Percentiles rank a stretch among this genome's conserved stretches.
These are phyloP conservation scores for Morpho deidamia DNA, from an alignment of 2,888 invertebrate genomes.

Conservation along the genomic window DNA sequence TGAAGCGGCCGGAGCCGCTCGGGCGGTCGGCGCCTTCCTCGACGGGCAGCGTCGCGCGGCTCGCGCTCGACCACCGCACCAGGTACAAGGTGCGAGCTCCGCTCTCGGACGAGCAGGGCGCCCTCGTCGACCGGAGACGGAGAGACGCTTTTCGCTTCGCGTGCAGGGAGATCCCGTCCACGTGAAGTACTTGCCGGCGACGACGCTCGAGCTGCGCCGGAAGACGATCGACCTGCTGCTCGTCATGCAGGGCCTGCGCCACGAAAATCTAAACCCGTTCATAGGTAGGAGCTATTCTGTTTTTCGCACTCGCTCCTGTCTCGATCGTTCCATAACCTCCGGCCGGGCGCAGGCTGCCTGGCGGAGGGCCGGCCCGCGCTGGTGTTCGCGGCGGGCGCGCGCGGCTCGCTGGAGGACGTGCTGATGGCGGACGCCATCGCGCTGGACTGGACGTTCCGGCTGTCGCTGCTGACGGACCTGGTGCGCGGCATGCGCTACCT, in stretches of 20 bases:
- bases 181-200: slow-evolving; percentile 85
- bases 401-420: slow-evolving; percentile 93
- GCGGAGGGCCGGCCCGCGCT: slow-evolving; percentile 88
- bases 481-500: slow-evolving; percentile 95
- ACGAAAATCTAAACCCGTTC: slow-evolving; percentile 94
- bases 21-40: slow-evolving; percentile 70
- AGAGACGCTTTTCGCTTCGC: background rate
- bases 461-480: slow-evolving; percentile 94
- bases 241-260: slow-evolving; percentile 89
- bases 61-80: slow-evolving; percentile 82
- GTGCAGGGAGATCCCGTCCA: slow-evolving; percentile 92
- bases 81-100: slow-evolving; percentile 85
- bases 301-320: too few relatives aligned
- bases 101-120: background rate
- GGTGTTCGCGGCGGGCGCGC: slow-evolving; percentile 91
- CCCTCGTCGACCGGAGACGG: background rate
- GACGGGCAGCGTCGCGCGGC: slow-evolving; percentile 67
- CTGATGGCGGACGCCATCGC: slow-evolving; percentile 93
- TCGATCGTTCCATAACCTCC: too few relatives aligned
- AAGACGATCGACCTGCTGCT: slow-evolving; percentile 89
- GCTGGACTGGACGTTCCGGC: slow-evolving; percentile 96
- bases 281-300: slow-evolving; percentile 84
- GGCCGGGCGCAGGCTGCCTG: slow-evolving; percentile 80
- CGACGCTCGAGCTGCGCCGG: slow-evolving; percentile 85
- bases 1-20: slow-evolving; percentile 82